These are phyloP conservation scores for Leptopilina clavipes DNA, from an alignment of 1,140 invertebrate genomes.

Conservation along the genomic window DNA sequence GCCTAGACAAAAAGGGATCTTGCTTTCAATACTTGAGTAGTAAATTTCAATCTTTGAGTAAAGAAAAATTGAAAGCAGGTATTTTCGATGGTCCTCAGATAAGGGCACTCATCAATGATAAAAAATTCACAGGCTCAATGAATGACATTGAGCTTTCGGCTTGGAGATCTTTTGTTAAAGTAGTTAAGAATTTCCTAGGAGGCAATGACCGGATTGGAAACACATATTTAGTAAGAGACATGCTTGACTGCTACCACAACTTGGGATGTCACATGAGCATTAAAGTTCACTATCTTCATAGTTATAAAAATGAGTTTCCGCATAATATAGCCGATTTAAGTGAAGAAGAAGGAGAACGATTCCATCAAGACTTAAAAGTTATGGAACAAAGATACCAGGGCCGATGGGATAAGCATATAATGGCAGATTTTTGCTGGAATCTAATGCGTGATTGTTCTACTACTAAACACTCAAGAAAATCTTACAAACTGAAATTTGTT, in stretches of 20 bases:
- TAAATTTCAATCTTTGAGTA: constrained; percentile 26
- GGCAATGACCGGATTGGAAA: constrained; percentile 42
- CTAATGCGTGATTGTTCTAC: constrained; percentile 26
- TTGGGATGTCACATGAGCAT: constrained; percentile 55
- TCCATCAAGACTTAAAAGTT: constrained; percentile 51
- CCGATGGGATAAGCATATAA: constrained; percentile 52
- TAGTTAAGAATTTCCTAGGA: constrained; percentile 50
- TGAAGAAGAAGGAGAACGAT: no score
- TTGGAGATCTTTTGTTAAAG: constrained; percentile 38
- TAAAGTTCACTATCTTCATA: constrained; percentile 62
- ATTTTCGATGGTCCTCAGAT: constrained; percentile 57
- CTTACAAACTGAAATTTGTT: constrained; percentile 10
- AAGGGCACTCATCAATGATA: constrained; percentile 49
- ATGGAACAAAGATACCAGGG: constrained; percentile 61
- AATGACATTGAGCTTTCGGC: constrained; percentile 32
- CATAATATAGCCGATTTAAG: not conserved
- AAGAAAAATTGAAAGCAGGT: constrained; percentile 50
- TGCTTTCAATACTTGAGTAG: constrained; percentile 40
- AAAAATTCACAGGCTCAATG: constrained; percentile 37
- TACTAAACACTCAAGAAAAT: not conserved
- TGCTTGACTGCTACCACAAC: constrained; percentile 39
- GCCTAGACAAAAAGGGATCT: constrained; percentile 45
- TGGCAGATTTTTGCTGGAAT: constrained; percentile 58
- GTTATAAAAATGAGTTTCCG: constrained; percentile 53
- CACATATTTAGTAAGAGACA: constrained; percentile 26